These are phyloP conservation scores for Melanotaenia nigrans DNA, from an alignment of 2,797 vertebrate species.

Conservation along the genomic window DNA sequence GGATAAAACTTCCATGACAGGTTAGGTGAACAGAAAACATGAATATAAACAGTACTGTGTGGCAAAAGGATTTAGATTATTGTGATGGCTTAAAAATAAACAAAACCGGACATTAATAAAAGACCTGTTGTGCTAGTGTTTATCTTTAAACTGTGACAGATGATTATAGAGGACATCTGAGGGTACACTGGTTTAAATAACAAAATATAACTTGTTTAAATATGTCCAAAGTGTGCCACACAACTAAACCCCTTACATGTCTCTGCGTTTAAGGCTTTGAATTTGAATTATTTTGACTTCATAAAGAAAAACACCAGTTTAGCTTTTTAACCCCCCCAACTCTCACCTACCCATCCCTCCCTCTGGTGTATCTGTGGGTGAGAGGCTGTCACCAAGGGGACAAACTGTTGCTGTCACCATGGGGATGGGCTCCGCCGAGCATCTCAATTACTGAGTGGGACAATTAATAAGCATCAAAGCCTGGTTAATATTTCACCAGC, in stretches of 20 bases:
- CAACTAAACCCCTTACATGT: slow-evolving; percentile 11
- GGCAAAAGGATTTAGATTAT: not conserved
- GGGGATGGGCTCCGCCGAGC: slow-evolving; percentile 72
- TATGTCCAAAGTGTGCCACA: not conserved
- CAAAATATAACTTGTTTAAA: slow-evolving; percentile 19
- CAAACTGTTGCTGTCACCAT: slow-evolving; percentile 74
- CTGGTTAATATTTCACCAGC: slow-evolving; percentile 80
- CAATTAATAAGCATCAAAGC: slow-evolving; percentile 84
- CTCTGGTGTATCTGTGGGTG: slow-evolving; percentile 64
- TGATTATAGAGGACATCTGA: not conserved
- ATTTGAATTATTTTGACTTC: slow-evolving; percentile 24
- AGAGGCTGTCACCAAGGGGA: slow-evolving; percentile 75
- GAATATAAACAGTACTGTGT: not conserved
- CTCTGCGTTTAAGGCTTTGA: slow-evolving; percentile 12
- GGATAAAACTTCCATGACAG: not conserved
- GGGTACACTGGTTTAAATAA: not conserved
- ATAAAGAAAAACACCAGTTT: slow-evolving; percentile 16
- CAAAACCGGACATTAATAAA: not conserved
- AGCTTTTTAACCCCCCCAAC: not conserved
- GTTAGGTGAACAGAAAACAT: not conserved
- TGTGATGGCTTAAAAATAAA: slow-evolving; percentile 3
- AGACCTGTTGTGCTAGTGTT: not conserved
- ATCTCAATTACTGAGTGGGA: slow-evolving; percentile 77
- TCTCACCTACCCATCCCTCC: slow-evolving; percentile 37
- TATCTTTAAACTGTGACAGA: not conserved